These are phyloP conservation scores for Nautilus pompilius DNA, from an alignment of 1,140 invertebrate genomes.

Conservation along the genomic window DNA sequence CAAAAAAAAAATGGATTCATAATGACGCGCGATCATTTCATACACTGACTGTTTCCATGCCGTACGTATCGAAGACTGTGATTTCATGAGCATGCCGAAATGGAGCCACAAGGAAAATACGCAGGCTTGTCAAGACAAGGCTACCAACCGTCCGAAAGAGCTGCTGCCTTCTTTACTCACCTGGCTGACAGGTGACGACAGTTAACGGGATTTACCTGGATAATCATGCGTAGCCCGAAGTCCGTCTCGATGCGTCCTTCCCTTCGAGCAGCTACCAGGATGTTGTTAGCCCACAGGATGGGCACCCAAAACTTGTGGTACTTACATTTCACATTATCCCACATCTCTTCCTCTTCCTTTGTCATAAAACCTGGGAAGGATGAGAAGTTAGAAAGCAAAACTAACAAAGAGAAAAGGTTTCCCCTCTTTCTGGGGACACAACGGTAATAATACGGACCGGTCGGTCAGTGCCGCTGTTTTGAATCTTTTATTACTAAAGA, in stretches of 20 bases:
- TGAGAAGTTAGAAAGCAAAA: not conserved
- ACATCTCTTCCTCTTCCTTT: constrained; percentile 70
- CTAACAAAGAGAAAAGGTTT: not conserved
- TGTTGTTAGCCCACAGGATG: constrained; percentile 86
- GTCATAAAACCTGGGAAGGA: constrained; percentile 71
- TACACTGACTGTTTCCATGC: too few species aligned
- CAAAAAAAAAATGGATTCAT: constrained; percentile 9
- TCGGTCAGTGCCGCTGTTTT: not conserved
- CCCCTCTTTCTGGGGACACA: not conserved
- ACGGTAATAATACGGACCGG: not conserved
- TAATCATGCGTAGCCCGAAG: constrained; percentile 68
- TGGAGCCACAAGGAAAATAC: too few species aligned
- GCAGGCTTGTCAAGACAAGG: too few species aligned
- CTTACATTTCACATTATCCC: constrained; percentile 74
- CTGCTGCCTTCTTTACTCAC: too few species aligned
- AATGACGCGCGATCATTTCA: too few species aligned
- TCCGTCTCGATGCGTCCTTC: constrained; percentile 90
- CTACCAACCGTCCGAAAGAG: too few species aligned
- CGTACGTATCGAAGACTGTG: too few species aligned
- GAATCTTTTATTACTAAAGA: not conserved
- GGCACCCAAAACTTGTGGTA: constrained; percentile 94
- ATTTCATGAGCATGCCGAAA: too few species aligned
- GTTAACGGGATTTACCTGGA: constrained; percentile 29
- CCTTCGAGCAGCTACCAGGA: constrained; percentile 77
- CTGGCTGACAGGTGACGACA: too few species aligned